Evolutionary conservation across 2,888 invertebrate genomes (phyloP).

Genomic region (Abrostola triplasia): DNA sequence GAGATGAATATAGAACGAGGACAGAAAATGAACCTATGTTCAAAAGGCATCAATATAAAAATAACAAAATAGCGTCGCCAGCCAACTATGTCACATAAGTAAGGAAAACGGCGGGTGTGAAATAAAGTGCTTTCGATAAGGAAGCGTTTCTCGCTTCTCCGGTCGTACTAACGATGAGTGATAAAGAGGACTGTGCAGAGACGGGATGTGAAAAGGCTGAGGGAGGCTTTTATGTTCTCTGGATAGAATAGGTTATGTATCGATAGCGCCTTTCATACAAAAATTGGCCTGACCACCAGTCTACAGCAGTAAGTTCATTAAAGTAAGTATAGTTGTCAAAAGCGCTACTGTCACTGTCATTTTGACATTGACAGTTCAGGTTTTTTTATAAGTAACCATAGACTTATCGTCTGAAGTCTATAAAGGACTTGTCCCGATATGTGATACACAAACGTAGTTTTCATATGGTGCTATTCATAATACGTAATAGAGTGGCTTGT

Average conservation of each 20-base stretch:
- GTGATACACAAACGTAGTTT: constrained; percentile 16
- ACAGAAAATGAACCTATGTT: background rate
- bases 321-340: background rate
- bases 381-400: background rate
- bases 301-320: too few species aligned
- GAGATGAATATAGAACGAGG: background rate
- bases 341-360: background rate
- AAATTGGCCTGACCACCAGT: background rate
- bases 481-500: constrained; percentile 11
- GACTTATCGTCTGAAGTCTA: background rate
- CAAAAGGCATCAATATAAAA: background rate
- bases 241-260: constrained; percentile 1
- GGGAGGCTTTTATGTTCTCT: constrained; percentile 8
- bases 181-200: constrained; percentile 11
- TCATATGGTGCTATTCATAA: constrained; percentile 6
- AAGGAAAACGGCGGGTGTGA: constrained; percentile 8
- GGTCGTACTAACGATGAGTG: constrained; percentile 3
- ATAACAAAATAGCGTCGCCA: background rate
- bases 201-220: constrained; percentile 9
- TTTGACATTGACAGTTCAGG: background rate
- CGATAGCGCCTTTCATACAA: background rate
- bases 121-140: constrained; percentile 26
- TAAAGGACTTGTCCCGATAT: background rate
- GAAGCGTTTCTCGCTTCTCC: constrained; percentile 5
- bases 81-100: constrained; percentile 16